These are phyloP conservation scores for Pocota personata DNA, from an alignment of 2,888 invertebrate genomes.

Conservation along the genomic window DNA sequence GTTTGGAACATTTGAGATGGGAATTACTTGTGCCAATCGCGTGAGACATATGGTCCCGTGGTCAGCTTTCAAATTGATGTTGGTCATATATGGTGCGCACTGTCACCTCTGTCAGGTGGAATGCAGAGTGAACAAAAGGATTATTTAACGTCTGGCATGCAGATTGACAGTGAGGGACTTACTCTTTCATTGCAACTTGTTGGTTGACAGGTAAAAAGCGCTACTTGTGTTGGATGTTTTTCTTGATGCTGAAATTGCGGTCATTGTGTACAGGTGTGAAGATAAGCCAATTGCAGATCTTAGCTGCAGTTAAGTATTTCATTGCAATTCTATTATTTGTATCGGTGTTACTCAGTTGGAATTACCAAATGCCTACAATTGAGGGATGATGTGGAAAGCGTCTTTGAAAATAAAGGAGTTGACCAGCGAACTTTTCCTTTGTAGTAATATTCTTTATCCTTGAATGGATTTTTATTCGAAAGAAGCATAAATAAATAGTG, in stretches of 20 bases:
- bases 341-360: constrained; percentile 9
- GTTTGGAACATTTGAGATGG: constrained; percentile 21
- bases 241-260: constrained; percentile 16
- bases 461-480: no score
- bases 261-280: constrained; percentile 28
- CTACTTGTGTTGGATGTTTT: constrained; percentile 20
- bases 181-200: constrained; percentile 1
- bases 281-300: not conserved
- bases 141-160: constrained; percentile 49
- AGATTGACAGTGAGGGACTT: constrained; percentile 52
- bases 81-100: constrained; percentile 24
- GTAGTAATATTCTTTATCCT: not conserved
- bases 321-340: not conserved
- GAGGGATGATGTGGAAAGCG: constrained; percentile 4
- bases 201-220: not conserved
- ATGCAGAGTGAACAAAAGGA: constrained; percentile 44
- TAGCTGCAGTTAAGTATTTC: no score
- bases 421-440: constrained; percentile 10
- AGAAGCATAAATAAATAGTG: no score
- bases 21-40: constrained; percentile 43
- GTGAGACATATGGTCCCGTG: constrained; percentile 54
- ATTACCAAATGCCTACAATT: constrained; percentile 10
- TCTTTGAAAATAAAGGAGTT: constrained; percentile 43
- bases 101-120: constrained; percentile 19
- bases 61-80: not conserved